A percentile compares a stretch with the other conserved stretches of the same genome.
These are phyloP conservation scores for Bombus impatiens DNA, from an alignment of 1,140 invertebrate genomes.

Conservation along the genomic window DNA sequence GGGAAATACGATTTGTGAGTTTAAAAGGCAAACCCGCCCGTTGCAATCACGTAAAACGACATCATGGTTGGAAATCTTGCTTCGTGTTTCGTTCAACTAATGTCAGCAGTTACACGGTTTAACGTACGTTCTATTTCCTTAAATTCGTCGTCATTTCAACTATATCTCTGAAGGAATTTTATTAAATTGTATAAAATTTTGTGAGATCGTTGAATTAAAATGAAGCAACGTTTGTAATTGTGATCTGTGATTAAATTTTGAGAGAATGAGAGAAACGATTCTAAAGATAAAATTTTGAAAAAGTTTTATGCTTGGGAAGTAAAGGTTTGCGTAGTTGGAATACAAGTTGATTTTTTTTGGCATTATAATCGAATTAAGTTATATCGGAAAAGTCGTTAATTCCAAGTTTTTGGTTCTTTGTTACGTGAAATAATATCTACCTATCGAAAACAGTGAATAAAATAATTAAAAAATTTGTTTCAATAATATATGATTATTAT, in stretches of 20 bases:
- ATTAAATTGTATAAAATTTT: background rate
- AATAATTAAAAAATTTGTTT: too few relatives aligned
- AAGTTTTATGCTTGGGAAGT: too few relatives aligned
- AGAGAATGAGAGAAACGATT: background rate
- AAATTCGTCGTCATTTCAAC: background rate
- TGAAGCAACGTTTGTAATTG: background rate
- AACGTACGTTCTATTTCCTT: background rate
- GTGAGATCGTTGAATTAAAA: background rate
- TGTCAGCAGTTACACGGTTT: background rate
- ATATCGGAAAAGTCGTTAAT: background rate
- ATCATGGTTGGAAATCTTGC: background rate
- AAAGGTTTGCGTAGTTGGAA: too few relatives aligned
- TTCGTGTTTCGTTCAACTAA: background rate
- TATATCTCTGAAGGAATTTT: background rate
- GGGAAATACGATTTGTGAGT: background rate
- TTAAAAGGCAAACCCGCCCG: background rate
- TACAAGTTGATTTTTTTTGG: too few relatives aligned
- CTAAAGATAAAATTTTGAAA: too few relatives aligned
- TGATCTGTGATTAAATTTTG: background rate
- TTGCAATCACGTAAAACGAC: constrained; percentile 20
- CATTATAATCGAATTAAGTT: background rate
- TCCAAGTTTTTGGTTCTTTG: too few relatives aligned
- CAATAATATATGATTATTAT: too few relatives aligned
- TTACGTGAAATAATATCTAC: too few relatives aligned
- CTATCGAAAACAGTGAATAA: too few relatives aligned